phyloP scores from a whole-genome alignment of 2,113 vertebrate genomes.

The Gambusia holbrooki region DNA sequence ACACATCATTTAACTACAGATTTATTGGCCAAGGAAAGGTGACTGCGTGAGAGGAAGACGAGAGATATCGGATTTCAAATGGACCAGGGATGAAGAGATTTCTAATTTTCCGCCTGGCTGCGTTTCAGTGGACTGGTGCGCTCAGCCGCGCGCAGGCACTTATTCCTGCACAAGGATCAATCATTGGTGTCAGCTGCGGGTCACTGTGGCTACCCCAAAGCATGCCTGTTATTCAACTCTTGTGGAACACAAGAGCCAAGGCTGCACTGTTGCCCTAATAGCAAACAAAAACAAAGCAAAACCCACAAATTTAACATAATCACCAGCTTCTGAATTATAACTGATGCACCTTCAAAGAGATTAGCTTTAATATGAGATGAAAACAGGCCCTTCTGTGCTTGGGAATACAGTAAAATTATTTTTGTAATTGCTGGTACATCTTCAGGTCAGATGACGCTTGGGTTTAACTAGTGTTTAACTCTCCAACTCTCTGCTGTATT shows the following conservation, averaged over 20 bases:
- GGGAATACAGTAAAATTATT: neutral
- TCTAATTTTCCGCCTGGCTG: constrained; percentile 82
- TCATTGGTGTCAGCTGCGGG: constrained; percentile 72
- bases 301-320: constrained; percentile 17
- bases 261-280: constrained; percentile 2
- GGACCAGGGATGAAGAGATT: constrained; percentile 80
- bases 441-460: neutral
- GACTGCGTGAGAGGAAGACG: constrained; percentile 51
- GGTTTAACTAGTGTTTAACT: neutral
- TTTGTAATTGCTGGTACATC: neutral
- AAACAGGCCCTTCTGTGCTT: neutral
- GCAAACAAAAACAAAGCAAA: constrained; percentile 8
- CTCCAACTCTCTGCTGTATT: neutral
- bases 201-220: constrained; percentile 51
- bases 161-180: constrained; percentile 77
- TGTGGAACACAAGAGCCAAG: neutral
- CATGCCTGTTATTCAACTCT: constrained; percentile 30
- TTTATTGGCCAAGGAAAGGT: constrained; percentile 65
- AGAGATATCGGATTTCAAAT: constrained; percentile 81
- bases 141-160: constrained; percentile 65
- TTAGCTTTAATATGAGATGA: neutral
- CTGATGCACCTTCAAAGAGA: neutral
- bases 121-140: constrained; percentile 63
- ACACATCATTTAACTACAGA: constrained; percentile 75
- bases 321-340: constrained; percentile 11